A percentile compares a stretch with the other conserved stretches of the same genome.
These are phyloP conservation scores for Psophia crepitans DNA, from an alignment of 2,113 vertebrate genomes.

Conservation along the genomic window DNA sequence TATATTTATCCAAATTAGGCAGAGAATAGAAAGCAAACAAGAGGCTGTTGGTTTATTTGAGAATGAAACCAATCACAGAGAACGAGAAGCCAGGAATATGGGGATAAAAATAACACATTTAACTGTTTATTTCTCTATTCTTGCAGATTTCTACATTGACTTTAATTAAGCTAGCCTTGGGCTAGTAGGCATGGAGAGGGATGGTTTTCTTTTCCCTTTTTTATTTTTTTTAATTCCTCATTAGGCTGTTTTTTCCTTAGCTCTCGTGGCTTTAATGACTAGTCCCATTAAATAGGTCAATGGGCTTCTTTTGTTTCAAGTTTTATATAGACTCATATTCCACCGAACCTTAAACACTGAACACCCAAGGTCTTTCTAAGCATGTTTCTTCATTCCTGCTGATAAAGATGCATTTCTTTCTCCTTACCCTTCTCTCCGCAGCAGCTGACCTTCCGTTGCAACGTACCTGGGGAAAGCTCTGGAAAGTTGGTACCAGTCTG, in stretches of 20 bases:
- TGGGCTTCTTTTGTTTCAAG: slow-evolving; percentile 51
- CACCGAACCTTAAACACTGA: not conserved
- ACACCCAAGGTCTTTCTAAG: not conserved
- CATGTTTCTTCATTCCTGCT: not conserved
- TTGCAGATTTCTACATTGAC: slow-evolving; percentile 13
- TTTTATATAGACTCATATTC: slow-evolving; percentile 30
- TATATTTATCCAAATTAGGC: slow-evolving; percentile 41
- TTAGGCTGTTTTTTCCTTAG: slow-evolving; percentile 28
- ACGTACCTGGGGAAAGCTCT: not conserved
- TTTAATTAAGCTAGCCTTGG: slow-evolving; percentile 59
- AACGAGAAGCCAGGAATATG: not conserved
- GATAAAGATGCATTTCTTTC: not conserved
- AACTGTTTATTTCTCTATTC: slow-evolving; percentile 44
- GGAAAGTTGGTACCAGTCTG: not conserved
- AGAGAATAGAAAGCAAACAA: slow-evolving; percentile 5
- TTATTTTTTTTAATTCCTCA: slow-evolving; percentile 47
- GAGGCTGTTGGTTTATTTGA: slow-evolving; percentile 6
- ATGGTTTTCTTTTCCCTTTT: not conserved
- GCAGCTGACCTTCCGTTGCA: not conserved
- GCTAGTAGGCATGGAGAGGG: not conserved
- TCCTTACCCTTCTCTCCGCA: not conserved
- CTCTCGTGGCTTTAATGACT: slow-evolving; percentile 51
- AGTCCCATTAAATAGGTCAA: slow-evolving; percentile 59
- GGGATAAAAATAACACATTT: slow-evolving; percentile 26
- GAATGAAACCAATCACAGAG: not conserved